Percentiles rank a stretch among this genome's conserved stretches.
Evolutionary conservation across 2,797 vertebrate genomes (phyloP).

Genomic region (Argentina silus): DNA sequence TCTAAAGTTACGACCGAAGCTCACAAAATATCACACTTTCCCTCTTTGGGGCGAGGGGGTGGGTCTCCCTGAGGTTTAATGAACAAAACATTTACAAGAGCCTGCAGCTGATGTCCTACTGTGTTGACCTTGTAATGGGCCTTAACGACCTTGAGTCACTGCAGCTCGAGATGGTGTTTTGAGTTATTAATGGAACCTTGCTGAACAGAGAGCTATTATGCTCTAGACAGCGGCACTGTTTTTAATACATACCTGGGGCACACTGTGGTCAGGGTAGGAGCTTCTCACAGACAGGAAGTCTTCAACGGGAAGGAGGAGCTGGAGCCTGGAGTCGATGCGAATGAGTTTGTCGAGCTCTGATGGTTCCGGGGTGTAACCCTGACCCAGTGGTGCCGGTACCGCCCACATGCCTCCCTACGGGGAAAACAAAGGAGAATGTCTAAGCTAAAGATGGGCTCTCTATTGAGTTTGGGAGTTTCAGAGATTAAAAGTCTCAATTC

Average conservation of each 20-base stretch:
- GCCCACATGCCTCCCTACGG: conserved; percentile 65
- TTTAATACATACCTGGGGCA: conserved; percentile 59
- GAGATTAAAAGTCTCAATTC: too few species aligned
- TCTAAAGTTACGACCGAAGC: conserved; percentile 37
- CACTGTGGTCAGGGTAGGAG: conserved; percentile 43
- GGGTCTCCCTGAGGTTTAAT: conserved; percentile 38
- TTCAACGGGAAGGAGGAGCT: conserved; percentile 67
- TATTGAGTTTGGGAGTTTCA: too few species aligned
- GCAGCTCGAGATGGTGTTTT: conserved; percentile 8
- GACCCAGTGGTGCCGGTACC: conserved; percentile 64
- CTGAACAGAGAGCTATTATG: conserved; percentile 25
- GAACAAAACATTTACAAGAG: conserved; percentile 53
- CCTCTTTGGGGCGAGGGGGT: conserved; percentile 19
- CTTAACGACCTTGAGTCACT: conserved; percentile 31
- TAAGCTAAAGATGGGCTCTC: too few species aligned
- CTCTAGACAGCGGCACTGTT: conserved; percentile 4
- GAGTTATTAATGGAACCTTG: conserved; percentile 21
- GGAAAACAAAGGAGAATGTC: background rate
- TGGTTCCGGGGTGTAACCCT: conserved; percentile 80
- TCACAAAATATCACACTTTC: conserved; percentile 41
- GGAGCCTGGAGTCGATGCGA: conserved; percentile 84
- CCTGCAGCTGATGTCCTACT: conserved; percentile 37
- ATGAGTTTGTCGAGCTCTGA: conserved; percentile 79
- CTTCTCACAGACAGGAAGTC: conserved; percentile 63
- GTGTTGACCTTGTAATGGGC: conserved; percentile 42